Evolutionary conservation across 2,888 invertebrate genomes (phyloP).

Genomic region (Phortica magna): DNA sequence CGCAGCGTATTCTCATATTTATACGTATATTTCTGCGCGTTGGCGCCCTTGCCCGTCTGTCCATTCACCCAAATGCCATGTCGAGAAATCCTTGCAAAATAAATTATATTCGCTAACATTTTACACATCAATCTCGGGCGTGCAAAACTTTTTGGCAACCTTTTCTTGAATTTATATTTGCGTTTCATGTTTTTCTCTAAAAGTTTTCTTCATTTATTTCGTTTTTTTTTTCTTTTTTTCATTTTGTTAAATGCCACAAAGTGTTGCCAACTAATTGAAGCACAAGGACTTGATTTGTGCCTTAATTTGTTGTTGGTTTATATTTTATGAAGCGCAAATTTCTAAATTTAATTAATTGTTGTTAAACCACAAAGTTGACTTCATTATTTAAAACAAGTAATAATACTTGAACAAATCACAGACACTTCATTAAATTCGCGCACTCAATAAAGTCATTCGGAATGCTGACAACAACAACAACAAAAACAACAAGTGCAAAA

Average conservation of each 20-base stretch:
- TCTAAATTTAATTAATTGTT: background rate
- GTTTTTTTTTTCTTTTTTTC: constrained; percentile 38
- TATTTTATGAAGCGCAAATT: background rate
- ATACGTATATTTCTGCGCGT: constrained; percentile 2
- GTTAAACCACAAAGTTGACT: background rate
- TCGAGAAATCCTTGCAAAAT: constrained; percentile 45
- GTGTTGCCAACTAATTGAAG: constrained; percentile 62
- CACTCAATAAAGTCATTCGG: background rate
- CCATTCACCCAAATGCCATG: background rate
- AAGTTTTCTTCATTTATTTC: constrained; percentile 25
- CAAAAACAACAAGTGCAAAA: background rate
- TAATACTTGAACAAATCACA: background rate
- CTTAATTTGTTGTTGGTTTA: background rate
- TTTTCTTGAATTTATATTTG: background rate
- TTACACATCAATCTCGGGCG: constrained; percentile 45
- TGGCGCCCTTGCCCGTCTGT: constrained; percentile 10
- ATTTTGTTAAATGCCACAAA: constrained; percentile 48
- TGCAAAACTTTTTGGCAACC: constrained; percentile 35
- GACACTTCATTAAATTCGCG: background rate
- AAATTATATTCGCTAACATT: constrained; percentile 48
- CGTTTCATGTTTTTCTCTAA: constrained; percentile 38
- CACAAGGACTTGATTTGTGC: background rate
- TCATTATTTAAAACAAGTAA: background rate
- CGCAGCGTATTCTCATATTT: constrained; percentile 49
- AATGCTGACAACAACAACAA: background rate